phyloP scores from a whole-genome alignment of 1,140 invertebrate genomes.

The Leptonema lineaticorne region DNA sequence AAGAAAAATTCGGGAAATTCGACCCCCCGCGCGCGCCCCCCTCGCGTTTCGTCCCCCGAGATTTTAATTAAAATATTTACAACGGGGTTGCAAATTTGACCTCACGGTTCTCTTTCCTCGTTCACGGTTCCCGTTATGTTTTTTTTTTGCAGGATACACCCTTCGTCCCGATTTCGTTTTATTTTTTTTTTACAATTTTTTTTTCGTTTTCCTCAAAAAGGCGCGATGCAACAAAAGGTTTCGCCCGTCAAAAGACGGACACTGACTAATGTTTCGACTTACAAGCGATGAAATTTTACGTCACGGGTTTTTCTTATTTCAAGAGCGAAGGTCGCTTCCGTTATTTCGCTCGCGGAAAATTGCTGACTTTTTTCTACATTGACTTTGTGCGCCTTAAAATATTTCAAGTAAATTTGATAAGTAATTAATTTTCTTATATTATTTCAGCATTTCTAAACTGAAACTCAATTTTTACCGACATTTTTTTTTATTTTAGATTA shows the following conservation, averaged over 20 bases:
- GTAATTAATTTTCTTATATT: too few relatives aligned
- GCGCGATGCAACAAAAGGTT: not conserved
- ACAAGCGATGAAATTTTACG: not conserved
- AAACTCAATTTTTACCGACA: too few relatives aligned
- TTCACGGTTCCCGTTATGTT: too few relatives aligned
- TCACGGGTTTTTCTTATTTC: not conserved
- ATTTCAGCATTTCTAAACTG: too few relatives aligned
- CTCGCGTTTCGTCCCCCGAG: too few relatives aligned
- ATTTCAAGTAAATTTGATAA: too few relatives aligned
- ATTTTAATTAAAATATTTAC: slow-evolving; percentile 18
- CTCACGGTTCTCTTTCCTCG: too few relatives aligned
- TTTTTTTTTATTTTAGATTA: too few relatives aligned
- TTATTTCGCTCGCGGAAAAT: not conserved
- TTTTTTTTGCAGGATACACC: not conserved
- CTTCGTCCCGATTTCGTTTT: not conserved
- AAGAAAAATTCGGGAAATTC: slow-evolving; percentile 15
- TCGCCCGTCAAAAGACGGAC: not conserved
- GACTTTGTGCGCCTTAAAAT: too few relatives aligned
- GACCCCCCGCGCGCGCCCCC: not conserved
- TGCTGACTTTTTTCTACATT: too few relatives aligned
- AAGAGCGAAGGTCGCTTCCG: too few relatives aligned
- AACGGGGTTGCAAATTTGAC: slow-evolving; percentile 1
- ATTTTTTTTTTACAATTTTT: too few relatives aligned
- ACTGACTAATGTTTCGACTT: slow-evolving; percentile 2
- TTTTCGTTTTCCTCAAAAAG: not conserved